Conservation (phyloP, 2,888 invertebrate genomes). For the Strigamia maritima region DNA sequence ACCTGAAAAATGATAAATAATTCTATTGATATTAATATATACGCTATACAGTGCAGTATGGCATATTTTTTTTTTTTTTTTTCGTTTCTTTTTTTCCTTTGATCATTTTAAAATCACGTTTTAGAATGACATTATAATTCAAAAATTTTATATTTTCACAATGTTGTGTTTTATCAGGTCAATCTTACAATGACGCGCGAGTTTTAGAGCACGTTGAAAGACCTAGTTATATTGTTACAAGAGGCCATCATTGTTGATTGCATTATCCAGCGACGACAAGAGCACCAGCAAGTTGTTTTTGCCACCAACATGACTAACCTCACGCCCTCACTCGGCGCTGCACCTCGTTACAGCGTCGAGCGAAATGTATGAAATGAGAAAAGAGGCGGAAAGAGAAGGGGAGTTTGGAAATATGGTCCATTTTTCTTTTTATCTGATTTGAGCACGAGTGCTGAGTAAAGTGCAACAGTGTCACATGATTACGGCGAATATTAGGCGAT, state of each 20-base stretch:
- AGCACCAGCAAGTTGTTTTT: not conserved
- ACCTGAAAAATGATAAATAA: too few relatives aligned
- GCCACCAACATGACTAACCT: not conserved
- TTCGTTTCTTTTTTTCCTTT: too few relatives aligned
- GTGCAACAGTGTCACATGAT: not conserved
- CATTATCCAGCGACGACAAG: conserved; percentile 25
- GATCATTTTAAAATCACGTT: not conserved
- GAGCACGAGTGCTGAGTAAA: not conserved
- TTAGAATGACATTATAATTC: not conserved
- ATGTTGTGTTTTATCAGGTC: conserved; percentile 2
- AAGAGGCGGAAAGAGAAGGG: not conserved
- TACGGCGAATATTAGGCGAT: not conserved
- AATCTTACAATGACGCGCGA: not conserved
- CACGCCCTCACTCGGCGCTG: conserved; percentile 1
- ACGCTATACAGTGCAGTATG: too few relatives aligned
- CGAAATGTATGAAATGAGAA: not conserved
- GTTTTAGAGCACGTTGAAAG: conserved; percentile 9
- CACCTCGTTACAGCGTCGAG: not conserved
- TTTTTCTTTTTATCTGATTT: not conserved
- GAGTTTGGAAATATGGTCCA: not conserved
- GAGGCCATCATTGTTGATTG: conserved; percentile 30
- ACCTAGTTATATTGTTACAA: conserved; percentile 13
- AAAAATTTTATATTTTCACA: conserved; percentile 16
- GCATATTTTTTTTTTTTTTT: too few relatives aligned
- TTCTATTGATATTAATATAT: too few relatives aligned